Conservation (phyloP, 2,113 vertebrate genomes). For the Patagioenas fasciata region DNA sequence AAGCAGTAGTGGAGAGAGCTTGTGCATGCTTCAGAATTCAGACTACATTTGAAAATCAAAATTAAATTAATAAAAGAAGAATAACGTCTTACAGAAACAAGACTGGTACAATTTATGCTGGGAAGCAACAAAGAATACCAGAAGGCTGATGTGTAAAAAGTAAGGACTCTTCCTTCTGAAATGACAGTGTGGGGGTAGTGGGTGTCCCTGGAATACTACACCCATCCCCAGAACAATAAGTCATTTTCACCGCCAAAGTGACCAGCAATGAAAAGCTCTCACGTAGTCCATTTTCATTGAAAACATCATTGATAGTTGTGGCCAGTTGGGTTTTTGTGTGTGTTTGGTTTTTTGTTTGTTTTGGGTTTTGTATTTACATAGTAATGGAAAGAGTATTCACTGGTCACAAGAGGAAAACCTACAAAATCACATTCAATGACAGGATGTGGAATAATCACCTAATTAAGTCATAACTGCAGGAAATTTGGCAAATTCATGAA, state of each 20-base stretch:
- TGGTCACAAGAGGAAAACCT: neutral
- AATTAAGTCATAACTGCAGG: conserved; percentile 34
- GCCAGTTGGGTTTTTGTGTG: neutral
- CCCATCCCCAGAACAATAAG: neutral
- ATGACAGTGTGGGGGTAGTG: neutral
- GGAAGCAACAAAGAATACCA: neutral
- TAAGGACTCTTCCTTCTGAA: neutral
- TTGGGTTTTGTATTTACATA: neutral
- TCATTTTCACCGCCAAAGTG: neutral
- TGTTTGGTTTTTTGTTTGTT: neutral
- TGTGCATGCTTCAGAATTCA: neutral
- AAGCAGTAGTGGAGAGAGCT: neutral
- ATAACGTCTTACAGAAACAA: neutral
- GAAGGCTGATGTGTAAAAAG: neutral
- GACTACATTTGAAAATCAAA: neutral
- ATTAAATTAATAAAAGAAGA: neutral
- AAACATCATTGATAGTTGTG: neutral
- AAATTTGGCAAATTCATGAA: conserved; percentile 48
- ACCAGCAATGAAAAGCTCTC: neutral
- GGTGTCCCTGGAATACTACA: neutral
- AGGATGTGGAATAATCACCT: conserved; percentile 39
- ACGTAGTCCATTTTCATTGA: neutral
- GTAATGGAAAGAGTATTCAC: neutral
- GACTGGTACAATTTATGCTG: neutral
- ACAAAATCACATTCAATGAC: neutral